Evolutionary conservation across 2,113 vertebrate species (phyloP).

Genomic region (Chloebia gouldiae): DNA sequence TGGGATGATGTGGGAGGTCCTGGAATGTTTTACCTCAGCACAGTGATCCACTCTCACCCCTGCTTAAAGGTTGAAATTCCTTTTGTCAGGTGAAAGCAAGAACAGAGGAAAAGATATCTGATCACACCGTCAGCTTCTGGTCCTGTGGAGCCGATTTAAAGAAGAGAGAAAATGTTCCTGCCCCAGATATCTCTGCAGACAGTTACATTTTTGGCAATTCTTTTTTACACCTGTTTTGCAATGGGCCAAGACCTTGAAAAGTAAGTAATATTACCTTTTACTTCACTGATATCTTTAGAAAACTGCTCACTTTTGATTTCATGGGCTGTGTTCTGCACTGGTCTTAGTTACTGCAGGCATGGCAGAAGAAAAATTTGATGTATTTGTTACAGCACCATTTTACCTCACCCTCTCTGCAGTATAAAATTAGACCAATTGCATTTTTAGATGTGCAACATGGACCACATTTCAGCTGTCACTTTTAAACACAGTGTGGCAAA

Average conservation of each 20-base stretch:
- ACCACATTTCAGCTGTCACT: not conserved
- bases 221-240: constrained; percentile 26
- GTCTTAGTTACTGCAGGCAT: not conserved
- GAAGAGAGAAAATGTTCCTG: constrained; percentile 39
- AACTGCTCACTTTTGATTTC: not conserved
- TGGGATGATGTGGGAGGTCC: not conserved
- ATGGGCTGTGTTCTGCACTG: not conserved
- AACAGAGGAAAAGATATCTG: not conserved
- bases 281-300: not conserved
- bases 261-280: constrained; percentile 32
- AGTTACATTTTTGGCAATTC: not conserved
- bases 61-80: not conserved
- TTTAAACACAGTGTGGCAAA: not conserved
- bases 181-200: constrained; percentile 15
- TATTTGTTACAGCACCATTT: not conserved
- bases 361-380: not conserved
- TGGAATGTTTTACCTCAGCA: not conserved
- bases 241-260: constrained; percentile 41
- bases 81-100: constrained; percentile 6
- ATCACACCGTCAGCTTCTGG: not conserved
- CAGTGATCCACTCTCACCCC: not conserved
- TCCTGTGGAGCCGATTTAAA: not conserved
- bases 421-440: not conserved
- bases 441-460: not conserved
- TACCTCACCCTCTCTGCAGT: not conserved